phyloP scores from a whole-genome alignment of 1,140 invertebrate species.

The Pentalonia nigronervosa region DNA sequence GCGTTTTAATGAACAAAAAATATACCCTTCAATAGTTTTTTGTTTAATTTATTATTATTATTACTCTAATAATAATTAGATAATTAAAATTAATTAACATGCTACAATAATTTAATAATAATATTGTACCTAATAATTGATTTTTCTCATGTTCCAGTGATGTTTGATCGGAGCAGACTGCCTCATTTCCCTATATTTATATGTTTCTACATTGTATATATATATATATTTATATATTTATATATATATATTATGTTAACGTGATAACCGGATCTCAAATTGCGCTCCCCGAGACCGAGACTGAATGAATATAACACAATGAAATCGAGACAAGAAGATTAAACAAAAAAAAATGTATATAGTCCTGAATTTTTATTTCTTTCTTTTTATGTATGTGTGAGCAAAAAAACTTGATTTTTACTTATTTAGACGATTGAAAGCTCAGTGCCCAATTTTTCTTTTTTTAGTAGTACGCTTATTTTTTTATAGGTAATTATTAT shows the following conservation, averaged over 20 bases:
- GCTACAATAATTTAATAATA: not conserved
- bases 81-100: not conserved
- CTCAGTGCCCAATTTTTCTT: slow-evolving; percentile 19
- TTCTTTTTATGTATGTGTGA: slow-evolving; percentile 32
- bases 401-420: slow-evolving; percentile 45
- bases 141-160: slow-evolving; percentile 30
- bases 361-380: not conserved
- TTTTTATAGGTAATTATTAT: slow-evolving; percentile 6
- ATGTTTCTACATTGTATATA: not conserved
- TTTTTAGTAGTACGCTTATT: slow-evolving; percentile 28
- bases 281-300: slow-evolving; percentile 47
- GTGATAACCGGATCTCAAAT: slow-evolving; percentile 57
- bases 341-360: slow-evolving; percentile 35
- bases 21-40: not conserved
- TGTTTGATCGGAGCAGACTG: slow-evolving; percentile 47
- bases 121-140: not conserved
- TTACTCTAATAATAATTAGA: no score
- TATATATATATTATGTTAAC: slow-evolving; percentile 7
- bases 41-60: not conserved
- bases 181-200: slow-evolving; percentile 31
- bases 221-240: no score
- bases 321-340: slow-evolving; percentile 37
- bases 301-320: slow-evolving; percentile 49
- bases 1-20: not conserved
- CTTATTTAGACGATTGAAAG: slow-evolving; percentile 22